Conservation (phyloP, 2,113 vertebrate genomes). For the Anolis sagrei region DNA sequence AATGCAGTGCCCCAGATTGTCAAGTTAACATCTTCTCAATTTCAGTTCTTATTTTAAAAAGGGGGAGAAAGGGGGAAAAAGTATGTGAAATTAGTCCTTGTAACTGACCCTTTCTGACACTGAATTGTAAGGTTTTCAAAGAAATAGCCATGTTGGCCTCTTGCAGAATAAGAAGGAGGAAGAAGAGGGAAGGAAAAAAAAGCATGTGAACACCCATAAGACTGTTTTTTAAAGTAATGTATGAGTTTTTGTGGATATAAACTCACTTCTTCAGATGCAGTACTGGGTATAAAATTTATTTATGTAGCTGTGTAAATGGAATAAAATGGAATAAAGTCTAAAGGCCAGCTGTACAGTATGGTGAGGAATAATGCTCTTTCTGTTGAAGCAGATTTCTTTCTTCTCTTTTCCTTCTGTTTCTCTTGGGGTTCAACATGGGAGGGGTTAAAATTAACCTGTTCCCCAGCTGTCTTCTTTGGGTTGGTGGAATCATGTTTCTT, state of each 20-base stretch:
- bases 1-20: too few relatives aligned
- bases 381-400: constrained; percentile 9
- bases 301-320: too few relatives aligned
- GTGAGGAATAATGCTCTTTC: neutral
- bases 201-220: too few relatives aligned
- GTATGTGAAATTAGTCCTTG: neutral
- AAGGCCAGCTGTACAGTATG: neutral
- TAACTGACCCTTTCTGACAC: neutral
- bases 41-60: too few relatives aligned
- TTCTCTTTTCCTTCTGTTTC: neutral
- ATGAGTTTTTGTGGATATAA: too few relatives aligned
- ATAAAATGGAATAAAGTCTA: too few relatives aligned
- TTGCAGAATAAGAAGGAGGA: too few relatives aligned
- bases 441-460: neutral
- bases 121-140: neutral
- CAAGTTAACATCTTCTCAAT: accelerated
- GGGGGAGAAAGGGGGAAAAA: neutral
- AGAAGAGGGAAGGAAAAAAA: too few relatives aligned
- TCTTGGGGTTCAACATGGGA: neutral
- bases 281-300: too few relatives aligned
- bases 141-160: too few relatives aligned
- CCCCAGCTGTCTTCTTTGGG: neutral
- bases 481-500: neutral
- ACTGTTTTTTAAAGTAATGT: too few relatives aligned
- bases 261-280: too few relatives aligned